Evolutionary conservation across 2,797 vertebrate species (phyloP), one percentile per base, ranked within the genome.

Genomic region (Ctenochaetus hawaiiensis): DNA sequence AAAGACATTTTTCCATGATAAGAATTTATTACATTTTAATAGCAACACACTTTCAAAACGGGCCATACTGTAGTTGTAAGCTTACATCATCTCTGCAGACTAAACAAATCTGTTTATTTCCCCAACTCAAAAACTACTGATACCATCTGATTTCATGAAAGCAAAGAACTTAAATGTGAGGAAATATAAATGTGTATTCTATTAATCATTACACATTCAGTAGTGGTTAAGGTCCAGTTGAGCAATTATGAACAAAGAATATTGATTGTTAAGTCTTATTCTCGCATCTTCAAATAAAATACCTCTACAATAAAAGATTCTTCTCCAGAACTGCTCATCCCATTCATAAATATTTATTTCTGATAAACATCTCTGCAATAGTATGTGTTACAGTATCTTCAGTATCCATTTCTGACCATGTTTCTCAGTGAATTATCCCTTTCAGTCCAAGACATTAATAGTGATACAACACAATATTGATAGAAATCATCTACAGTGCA

Each of bases 401-500:
- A 69, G 23, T 22, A 16, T 67, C 53, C 41, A 59, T 58, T 70
- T 67, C 39, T 53, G 63, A 77, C 66, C 67, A 61, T 17, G 10
- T 53, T 56, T 54, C 68, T 41, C 48, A 13, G 66, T 77, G 67
- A 81, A 57, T n/a, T 57, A 66, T 76, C 71, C 81, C 67, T 85
- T 82, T 79, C 72, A 78, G 48, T 20, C 44, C 51, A 57, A 10
- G 47, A 23, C 22, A 68, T 75, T 58, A 57, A 41, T 41, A 39
- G 60, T 74, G 71, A 77, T 45, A 75, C 41, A 62, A 83, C 73
- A 68, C 57, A 6, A 20, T 76, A 54, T 41, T 68, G 2, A 68
- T 77, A 76, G 11, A 70, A 69, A 71, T 72, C 10, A 53, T 74
- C 77, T 26, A 75, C 77, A 86, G 80, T 89, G 89, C 89, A 89